Evolutionary conservation across 2,113 vertebrate genomes (phyloP).

Genomic region (Neopipo cinnamomea): DNA sequence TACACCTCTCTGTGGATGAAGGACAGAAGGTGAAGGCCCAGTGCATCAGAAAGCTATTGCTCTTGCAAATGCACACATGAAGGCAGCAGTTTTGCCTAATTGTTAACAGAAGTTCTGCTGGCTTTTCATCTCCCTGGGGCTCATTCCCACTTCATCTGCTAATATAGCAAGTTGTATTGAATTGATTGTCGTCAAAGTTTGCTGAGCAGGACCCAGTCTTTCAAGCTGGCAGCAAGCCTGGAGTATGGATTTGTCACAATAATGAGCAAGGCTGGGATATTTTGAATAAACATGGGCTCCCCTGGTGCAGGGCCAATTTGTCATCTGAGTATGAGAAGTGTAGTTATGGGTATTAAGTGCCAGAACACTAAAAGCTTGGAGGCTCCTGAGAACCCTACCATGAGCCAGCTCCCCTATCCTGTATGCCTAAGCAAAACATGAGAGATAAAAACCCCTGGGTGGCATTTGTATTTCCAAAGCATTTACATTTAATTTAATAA

Average conservation of each 20-base stretch:
- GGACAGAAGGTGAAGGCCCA: background rate
- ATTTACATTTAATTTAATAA: constrained; percentile 11
- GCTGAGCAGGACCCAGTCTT: background rate
- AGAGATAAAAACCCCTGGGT: background rate
- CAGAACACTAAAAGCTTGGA: background rate
- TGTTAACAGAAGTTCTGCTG: constrained; percentile 9
- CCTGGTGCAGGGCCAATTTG: background rate
- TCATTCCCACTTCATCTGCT: constrained; percentile 17
- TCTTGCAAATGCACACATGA: background rate
- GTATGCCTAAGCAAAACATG: background rate
- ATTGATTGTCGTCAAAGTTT: background rate
- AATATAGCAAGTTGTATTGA: constrained; percentile 6
- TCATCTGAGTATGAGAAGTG: background rate
- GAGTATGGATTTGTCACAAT: constrained; percentile 23
- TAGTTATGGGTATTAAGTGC: background rate
- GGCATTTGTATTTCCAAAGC: constrained; percentile 24
- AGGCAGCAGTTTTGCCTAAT: background rate
- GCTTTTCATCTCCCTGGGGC: background rate
- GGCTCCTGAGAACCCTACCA: background rate
- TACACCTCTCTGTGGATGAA: background rate
- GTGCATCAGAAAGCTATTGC: background rate
- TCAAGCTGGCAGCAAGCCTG: constrained; percentile 17
- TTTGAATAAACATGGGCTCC: constrained; percentile 18
- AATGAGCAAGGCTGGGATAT: constrained; percentile 2
- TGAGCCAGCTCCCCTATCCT: background rate